Evolutionary conservation across 2,888 invertebrate genomes (phyloP).

Genomic region (Campoletis raptor): DNA sequence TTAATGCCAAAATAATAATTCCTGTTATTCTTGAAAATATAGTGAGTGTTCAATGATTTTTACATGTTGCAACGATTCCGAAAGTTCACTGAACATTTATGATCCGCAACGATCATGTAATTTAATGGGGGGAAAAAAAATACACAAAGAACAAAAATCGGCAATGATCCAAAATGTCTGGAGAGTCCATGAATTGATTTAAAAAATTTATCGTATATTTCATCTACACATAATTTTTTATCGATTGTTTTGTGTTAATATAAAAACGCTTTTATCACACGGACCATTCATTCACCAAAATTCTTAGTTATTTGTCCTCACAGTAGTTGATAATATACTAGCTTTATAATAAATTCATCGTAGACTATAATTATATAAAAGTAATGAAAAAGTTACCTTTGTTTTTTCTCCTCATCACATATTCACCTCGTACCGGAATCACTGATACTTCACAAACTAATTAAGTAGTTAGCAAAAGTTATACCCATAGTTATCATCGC

Average conservation of each 20-base stretch:
- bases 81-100: constrained; percentile 1
- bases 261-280: not conserved
- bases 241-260: not conserved
- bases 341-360: not conserved
- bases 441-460: not conserved
- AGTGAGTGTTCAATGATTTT: not conserved
- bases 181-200: not conserved
- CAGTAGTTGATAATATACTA: not conserved
- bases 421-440: not conserved
- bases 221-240: not conserved
- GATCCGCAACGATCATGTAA: not conserved
- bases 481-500: not conserved
- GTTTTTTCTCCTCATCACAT: constrained; percentile 25
- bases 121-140: not conserved
- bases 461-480: not conserved
- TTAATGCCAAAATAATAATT: not conserved
- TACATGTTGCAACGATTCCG: not conserved
- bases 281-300: not conserved
- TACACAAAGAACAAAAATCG: not conserved
- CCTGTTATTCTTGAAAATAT: not conserved
- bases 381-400: constrained; percentile 15
- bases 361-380: not conserved
- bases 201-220: not conserved
- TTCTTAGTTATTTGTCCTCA: not conserved
- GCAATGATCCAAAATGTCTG: not conserved